A percentile compares a stretch with the other conserved stretches of the same genome.
Evolutionary conservation across 2,888 invertebrate genomes (phyloP).

Genomic region (Drosophila nr. fundita): DNA sequence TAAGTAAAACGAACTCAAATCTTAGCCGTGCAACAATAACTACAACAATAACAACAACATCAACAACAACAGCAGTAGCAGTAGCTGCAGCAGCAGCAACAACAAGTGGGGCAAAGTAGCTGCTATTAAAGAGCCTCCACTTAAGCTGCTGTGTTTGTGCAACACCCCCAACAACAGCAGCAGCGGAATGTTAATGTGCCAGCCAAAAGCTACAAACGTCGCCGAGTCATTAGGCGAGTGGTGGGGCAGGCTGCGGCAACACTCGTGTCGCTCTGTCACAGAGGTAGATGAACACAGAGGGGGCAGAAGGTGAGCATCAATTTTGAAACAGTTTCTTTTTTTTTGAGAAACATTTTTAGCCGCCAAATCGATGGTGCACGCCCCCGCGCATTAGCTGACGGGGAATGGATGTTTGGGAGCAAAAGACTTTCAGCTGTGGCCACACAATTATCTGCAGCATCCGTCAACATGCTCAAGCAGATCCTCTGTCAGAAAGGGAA

Average conservation of each 20-base stretch:
- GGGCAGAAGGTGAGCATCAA: slow-evolving; percentile 78
- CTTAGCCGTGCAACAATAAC: slow-evolving; percentile 7
- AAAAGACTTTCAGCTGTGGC: slow-evolving; percentile 65
- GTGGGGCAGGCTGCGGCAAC: slow-evolving; percentile 11
- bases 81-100: not conserved
- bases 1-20: slow-evolving; percentile 40
- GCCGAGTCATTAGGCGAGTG: slow-evolving; percentile 64
- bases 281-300: slow-evolving; percentile 29
- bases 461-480: slow-evolving; percentile 53
- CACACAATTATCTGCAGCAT: slow-evolving; percentile 78
- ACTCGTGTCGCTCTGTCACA: slow-evolving; percentile 55
- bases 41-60: slow-evolving; percentile 6
- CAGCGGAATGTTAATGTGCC: slow-evolving; percentile 74
- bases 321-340: slow-evolving; percentile 60
- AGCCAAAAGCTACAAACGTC: slow-evolving; percentile 67
- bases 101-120: slow-evolving; percentile 50
- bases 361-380: slow-evolving; percentile 64
- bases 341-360: slow-evolving; percentile 53
- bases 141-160: slow-evolving; percentile 60
- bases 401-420: not conserved
- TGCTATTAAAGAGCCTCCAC: slow-evolving; percentile 55
- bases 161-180: slow-evolving; percentile 55
- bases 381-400: slow-evolving; percentile 49
- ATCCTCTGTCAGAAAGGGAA: slow-evolving; percentile 32
- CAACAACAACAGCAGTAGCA: not conserved